phyloP scores from a whole-genome alignment of 1,140 invertebrate genomes.

The Carcinoscorpius rotundicauda region DNA sequence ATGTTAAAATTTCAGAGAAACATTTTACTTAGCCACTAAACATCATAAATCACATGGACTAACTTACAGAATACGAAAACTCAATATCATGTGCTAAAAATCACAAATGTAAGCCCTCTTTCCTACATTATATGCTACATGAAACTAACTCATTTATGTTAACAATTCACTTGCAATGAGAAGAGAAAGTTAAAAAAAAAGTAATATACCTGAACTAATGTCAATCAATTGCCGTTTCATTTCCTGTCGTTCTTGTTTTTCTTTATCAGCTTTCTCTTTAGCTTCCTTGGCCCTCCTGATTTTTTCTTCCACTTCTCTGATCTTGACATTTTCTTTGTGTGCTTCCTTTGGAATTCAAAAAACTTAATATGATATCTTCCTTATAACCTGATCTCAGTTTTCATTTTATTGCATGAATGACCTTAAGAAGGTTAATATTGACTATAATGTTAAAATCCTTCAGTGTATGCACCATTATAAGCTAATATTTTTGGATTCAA shows the following conservation, averaged over 20 bases:
- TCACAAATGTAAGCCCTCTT: too few species aligned
- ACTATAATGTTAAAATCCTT: too few species aligned
- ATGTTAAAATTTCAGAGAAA: too few species aligned
- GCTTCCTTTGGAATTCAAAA: slow-evolving; percentile 47
- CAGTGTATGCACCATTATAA: too few species aligned
- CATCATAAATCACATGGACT: too few species aligned
- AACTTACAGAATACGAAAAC: too few species aligned
- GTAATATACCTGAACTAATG: slow-evolving; percentile 57
- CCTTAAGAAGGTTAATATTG: not conserved
- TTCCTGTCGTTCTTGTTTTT: slow-evolving; percentile 59
- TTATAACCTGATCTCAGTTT: not conserved
- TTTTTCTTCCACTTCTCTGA: slow-evolving; percentile 77
- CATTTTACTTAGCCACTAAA: too few species aligned
- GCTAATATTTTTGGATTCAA: too few species aligned
- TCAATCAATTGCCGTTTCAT: slow-evolving; percentile 55
- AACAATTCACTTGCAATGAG: too few species aligned
- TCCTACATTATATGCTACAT: too few species aligned
- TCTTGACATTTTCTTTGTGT: slow-evolving; percentile 67
- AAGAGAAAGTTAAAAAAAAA: slow-evolving; percentile 2
- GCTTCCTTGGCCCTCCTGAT: slow-evolving; percentile 68
- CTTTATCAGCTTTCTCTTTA: slow-evolving; percentile 68
- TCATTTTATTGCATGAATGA: not conserved
- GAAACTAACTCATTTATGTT: too few species aligned
- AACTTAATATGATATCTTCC: not conserved
- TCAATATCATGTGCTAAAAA: too few species aligned